Percentiles rank a stretch among this genome's conserved stretches.
Conservation (phyloP, 2,797 vertebrate genomes). For the Champsocephalus gunnari region DNA sequence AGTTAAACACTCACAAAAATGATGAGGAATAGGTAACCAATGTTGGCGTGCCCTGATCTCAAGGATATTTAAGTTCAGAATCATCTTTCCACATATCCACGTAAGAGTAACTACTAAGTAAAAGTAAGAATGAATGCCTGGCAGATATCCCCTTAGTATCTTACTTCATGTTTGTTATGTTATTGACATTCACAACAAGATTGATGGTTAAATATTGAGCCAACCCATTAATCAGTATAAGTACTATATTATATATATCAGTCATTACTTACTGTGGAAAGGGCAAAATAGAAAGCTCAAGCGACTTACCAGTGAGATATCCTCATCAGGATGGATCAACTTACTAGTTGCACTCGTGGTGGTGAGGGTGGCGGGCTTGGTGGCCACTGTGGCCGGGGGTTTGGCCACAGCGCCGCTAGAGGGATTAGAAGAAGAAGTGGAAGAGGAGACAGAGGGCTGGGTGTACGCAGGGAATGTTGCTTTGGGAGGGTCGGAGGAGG, state of each 20-base stretch:
- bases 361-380: conserved; percentile 98
- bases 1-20: conserved; percentile 56
- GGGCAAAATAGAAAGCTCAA: conserved; percentile 80
- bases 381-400: conserved; percentile 93
- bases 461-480: conserved; percentile 99
- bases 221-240: background rate
- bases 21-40: conserved; percentile 59
- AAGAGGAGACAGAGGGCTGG: conserved; percentile 93
- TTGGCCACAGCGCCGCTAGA: conserved; percentile 97
- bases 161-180: background rate
- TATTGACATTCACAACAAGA: background rate
- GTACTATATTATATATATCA: conserved; percentile 66
- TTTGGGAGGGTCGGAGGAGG: conserved; percentile 93
- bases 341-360: conserved; percentile 99
- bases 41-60: conserved; percentile 57
- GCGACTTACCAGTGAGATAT: conserved; percentile 99
- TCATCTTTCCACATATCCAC: conserved; percentile 60
- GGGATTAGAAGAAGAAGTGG: conserved; percentile 92
- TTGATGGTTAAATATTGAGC: background rate
- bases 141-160: background rate
- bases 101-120: conserved; percentile 44
- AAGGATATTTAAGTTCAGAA: conserved; percentile 67
- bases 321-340: conserved; percentile 99
- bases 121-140: conserved; percentile 12
- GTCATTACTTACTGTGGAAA: conserved; percentile 88